Evolutionary conservation across 2,113 vertebrate genomes (phyloP).

Genomic region (Erythrocebus patas): DNA sequence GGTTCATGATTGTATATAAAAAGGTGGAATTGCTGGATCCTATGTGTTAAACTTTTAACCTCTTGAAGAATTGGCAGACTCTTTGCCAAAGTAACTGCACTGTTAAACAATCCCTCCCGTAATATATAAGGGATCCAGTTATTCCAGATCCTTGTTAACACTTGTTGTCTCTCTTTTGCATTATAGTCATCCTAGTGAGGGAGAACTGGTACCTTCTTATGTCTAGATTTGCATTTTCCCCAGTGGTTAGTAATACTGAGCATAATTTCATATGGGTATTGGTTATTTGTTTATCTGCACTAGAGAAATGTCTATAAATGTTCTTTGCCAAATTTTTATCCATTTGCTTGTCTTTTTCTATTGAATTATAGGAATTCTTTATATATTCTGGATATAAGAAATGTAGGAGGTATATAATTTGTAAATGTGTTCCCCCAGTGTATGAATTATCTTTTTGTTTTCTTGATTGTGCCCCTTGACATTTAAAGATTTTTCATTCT

Average conservation of each 20-base stretch:
- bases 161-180: neutral
- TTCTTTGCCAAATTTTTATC: neutral
- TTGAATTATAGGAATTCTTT: neutral
- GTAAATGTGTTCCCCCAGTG: neutral
- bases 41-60: neutral
- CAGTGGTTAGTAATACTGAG: neutral
- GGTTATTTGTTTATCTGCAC: neutral
- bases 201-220: neutral
- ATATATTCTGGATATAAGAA: neutral
- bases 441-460: neutral
- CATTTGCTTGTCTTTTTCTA: neutral
- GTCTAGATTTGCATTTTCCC: neutral
- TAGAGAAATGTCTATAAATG: neutral
- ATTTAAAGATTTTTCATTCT: neutral
- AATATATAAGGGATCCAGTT: neutral
- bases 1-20: neutral
- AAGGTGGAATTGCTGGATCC: neutral
- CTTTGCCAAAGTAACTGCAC: neutral
- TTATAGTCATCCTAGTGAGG: neutral
- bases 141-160: neutral
- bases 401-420: neutral
- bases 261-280: neutral
- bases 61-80: neutral
- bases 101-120: neutral
- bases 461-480: neutral